These are phyloP conservation scores for Oryctes rhinoceros DNA, from an alignment of 1,140 invertebrate species.

Conservation along the genomic window DNA sequence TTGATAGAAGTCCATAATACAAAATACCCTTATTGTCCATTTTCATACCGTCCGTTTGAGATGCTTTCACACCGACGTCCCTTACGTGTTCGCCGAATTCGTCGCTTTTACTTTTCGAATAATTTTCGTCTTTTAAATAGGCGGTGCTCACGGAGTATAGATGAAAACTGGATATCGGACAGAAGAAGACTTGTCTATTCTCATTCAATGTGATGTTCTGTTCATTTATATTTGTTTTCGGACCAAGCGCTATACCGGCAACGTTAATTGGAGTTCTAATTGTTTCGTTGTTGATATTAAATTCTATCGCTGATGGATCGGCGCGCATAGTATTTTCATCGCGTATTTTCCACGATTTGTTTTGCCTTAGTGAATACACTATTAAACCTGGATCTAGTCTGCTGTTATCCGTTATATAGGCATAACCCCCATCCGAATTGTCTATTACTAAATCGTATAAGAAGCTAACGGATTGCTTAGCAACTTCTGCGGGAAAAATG, in stretches of 20 bases:
- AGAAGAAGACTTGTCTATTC: conserved; percentile 70
- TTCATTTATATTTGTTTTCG: conserved; percentile 53
- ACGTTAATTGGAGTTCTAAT: conserved; percentile 67
- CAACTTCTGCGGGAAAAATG: conserved; percentile 66
- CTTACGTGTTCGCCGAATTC: conserved; percentile 57
- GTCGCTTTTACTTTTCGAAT: conserved; percentile 48
- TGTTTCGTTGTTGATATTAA: conserved; percentile 67
- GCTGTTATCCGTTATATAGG: conserved; percentile 76
- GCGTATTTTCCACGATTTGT: conserved; percentile 73
- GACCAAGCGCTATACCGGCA: conserved; percentile 74
- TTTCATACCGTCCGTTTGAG: conserved; percentile 75
- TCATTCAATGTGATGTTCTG: conserved; percentile 51
- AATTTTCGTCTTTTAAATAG: conserved; percentile 65
- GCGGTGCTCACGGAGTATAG: conserved; percentile 70
- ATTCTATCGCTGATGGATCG: conserved; percentile 64
- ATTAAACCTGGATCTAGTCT: conserved; percentile 73
- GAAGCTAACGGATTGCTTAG: conserved; percentile 63
- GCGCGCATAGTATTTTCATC: conserved; percentile 70
- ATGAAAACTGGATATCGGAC: conserved; percentile 71
- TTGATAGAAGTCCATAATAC: conserved; percentile 72
- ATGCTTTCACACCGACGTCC: conserved; percentile 70
- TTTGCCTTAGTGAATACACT: conserved; percentile 69
- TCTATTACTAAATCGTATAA: conserved; percentile 76
- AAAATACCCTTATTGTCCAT: conserved; percentile 74
- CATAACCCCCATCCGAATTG: conserved; percentile 70